Evolutionary conservation across 2,888 invertebrate genomes (phyloP).

Genomic region (Hyposoter didymator): DNA sequence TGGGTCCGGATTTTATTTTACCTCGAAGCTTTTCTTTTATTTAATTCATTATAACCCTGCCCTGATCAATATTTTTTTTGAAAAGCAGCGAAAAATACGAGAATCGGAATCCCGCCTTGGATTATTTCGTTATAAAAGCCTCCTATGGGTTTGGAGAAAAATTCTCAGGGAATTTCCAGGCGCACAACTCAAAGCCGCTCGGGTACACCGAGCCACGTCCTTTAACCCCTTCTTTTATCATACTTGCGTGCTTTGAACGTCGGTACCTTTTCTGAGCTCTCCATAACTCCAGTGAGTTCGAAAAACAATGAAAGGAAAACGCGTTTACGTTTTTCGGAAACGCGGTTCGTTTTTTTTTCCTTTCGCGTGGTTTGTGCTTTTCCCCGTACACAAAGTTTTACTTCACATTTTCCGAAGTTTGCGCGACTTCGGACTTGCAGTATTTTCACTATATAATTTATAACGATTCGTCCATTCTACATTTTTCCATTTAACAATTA

Average conservation of each 20-base stretch:
- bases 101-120: background rate
- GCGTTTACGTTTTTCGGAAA: background rate
- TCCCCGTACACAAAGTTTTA: background rate
- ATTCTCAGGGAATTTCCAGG: background rate
- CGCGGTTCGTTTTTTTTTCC: background rate
- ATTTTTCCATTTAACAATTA: background rate
- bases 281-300: background rate
- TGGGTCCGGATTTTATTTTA: too few species aligned
- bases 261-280: background rate
- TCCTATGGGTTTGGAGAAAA: background rate
- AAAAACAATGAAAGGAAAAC: background rate
- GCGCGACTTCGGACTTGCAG: background rate
- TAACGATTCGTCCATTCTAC: background rate
- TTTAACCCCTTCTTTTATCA: background rate
- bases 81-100: background rate
- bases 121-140: background rate
- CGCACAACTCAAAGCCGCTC: background rate
- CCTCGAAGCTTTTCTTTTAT: too few species aligned
- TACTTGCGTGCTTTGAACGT: slow-evolving; percentile 16
- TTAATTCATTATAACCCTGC: too few species aligned
- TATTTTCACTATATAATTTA: background rate
- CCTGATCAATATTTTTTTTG: background rate
- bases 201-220: background rate
- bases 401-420: background rate
- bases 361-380: background rate